Base-by-base conservation (phyloP, 2,797 vertebrate species). In the Coluber constrictor region DNA sequence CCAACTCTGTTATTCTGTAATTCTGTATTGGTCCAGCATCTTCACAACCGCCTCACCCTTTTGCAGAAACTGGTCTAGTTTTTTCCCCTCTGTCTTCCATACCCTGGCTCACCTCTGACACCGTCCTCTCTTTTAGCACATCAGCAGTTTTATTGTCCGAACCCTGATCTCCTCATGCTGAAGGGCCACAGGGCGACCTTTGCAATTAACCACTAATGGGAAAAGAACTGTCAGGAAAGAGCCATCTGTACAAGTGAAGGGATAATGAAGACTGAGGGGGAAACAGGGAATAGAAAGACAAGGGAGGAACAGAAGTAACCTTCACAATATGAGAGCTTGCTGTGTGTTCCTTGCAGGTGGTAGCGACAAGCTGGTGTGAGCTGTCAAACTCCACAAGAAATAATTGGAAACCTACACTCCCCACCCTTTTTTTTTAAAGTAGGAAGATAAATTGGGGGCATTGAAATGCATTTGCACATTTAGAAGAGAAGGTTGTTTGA, bases 231-330 rank as follows among this genome's bases (percentile, higher is more conserved):
- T 66, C 63, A 83, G 16, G 27, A 32, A 29, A 57, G 51, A 90
- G 91, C 16, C 59, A 87, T 56, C 25, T 56, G 61, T 88, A 92
- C 60, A 90, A 79, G n/a, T 25, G 55, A 63, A 94, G 92, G 61
- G n/a, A 88, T 94, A 90, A 94, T 70, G 91, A 60, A 92, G 79
- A 87, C 92, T 87, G 89, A 20, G 57, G 92, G 54, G 54, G 87
- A 47, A 94, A 63, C 10, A 43, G 87, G 59, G 5, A 15, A 55
- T 55, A 90, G 25, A 87, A 61, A 88, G 86, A 32, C 90, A 27
- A n/a, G 12, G 25, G 60, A 90, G 90, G 94, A 90, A 87, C 70
- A 88, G 90, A 93, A 93, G 87, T 88, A 23, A 11, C 2, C 37
- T 93, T 90, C 23, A 47, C 59, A 87, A 91, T 86, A 32, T n/a